These are phyloP conservation scores for Neodiprion pinetum DNA, from an alignment of 1,140 invertebrate species.

Conservation along the genomic window DNA sequence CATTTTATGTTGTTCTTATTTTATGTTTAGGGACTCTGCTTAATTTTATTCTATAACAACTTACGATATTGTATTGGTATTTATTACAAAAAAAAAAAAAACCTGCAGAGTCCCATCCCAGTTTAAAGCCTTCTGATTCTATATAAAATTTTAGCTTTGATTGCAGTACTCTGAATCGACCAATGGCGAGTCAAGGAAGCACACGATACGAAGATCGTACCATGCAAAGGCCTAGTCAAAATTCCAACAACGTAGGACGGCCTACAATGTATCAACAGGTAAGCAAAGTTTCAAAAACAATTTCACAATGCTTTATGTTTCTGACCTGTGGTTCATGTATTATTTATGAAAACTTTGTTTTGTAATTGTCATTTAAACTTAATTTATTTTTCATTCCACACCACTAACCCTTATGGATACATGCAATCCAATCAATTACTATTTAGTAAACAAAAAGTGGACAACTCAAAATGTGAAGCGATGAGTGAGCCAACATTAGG, in stretches of 20 bases:
- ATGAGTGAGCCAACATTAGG: too few species aligned
- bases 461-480: too few species aligned
- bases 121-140: constrained; percentile 27
- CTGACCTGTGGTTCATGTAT: constrained; percentile 40
- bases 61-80: constrained; percentile 14
- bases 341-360: background rate
- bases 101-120: constrained; percentile 42
- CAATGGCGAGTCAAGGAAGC: constrained; percentile 93
- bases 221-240: constrained; percentile 72
- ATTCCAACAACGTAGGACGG: constrained; percentile 64
- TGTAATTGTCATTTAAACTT: constrained; percentile 14
- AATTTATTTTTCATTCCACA: constrained; percentile 20
- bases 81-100: too few species aligned
- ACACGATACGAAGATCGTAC: constrained; percentile 92
- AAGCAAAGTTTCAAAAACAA: constrained; percentile 40
- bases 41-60: constrained; percentile 18
- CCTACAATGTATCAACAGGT: constrained; percentile 56
- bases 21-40: constrained; percentile 39
- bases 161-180: constrained; percentile 87
- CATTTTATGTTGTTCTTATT: constrained; percentile 13
- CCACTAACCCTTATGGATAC: too few species aligned
- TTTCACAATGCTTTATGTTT: constrained; percentile 39
- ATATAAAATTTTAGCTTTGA: constrained; percentile 56
- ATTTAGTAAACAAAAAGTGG: too few species aligned
- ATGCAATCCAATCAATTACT: too few species aligned